Evolutionary conservation across 2,888 invertebrate genomes (phyloP), one percentile per base, ranked within the genome.

Genomic region (Tipula helvola): DNA sequence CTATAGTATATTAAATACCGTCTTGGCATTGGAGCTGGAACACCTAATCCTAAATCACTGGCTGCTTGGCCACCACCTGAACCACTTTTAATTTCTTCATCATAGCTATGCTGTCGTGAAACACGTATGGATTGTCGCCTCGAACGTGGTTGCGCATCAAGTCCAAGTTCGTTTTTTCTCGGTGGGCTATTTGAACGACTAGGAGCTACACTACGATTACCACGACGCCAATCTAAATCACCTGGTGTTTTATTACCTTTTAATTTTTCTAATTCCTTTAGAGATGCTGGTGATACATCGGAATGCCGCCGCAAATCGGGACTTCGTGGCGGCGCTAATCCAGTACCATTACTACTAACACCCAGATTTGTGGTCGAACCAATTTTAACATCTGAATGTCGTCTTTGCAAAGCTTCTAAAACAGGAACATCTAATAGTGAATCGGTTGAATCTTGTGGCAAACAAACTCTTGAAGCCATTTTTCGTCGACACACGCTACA

Each of bases 401-500:
- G 94, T 87, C 97, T 93, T 90, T 96, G 96, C 88, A 97, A 92
- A 1, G 95, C 94, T 89, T 96, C 96, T 89, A 95, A 92, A 86
- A 96, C 94, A 0, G 97, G 97, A 87, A 96, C 95, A 87, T 96
- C 97, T 88, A 97, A 92, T 89, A 95, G 91, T 3, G 96, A 96
- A 91, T 97, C 97, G n/a, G 96, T 96, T 88, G 96, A 96, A 90
- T 96, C 96, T 90, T 96, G 96, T 3, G 95, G 93, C 42, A 96
- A 94, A 86, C 95, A 95, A 42, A 95, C 93, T 41, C 96, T 93
- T 13, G 96, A 96, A 87, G 95, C 96, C 88, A 96, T 94, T 92
- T 96, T 96, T 88, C 96, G 94, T 42, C 97, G 94, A 90, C 97
- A 97, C 18, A 97, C 97, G 88, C 97, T 97, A 92, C 97, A 97